Evolutionary conservation across 1,140 invertebrate species (phyloP).

Genomic region (Eurosta solidaginis): DNA sequence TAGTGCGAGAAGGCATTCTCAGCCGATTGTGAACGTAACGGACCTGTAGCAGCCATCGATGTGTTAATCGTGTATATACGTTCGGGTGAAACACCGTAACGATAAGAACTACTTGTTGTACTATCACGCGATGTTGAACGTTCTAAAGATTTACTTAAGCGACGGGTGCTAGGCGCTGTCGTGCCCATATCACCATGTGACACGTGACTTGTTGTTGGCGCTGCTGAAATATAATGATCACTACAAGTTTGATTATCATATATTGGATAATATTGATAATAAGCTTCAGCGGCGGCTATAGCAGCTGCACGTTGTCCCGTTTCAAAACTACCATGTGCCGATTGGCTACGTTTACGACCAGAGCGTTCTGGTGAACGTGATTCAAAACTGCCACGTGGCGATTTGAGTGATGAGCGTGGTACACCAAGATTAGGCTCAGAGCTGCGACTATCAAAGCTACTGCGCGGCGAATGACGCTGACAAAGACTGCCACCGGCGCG

Average conservation of each 20-base stretch:
- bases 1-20: conserved; percentile 53
- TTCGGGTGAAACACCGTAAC: conserved; percentile 56
- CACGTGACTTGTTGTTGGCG: conserved; percentile 39
- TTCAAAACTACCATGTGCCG: conserved; percentile 56
- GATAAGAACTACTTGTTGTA: conserved; percentile 51
- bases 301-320: conserved; percentile 38
- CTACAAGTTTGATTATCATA: conserved; percentile 58
- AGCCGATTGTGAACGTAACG: conserved; percentile 55
- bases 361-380: conserved; percentile 38
- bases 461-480: conserved; percentile 51
- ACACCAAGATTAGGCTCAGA: conserved; percentile 55
- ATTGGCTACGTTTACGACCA: conserved; percentile 51
- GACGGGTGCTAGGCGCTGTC: conserved; percentile 38
- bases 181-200: conserved; percentile 30
- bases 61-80: conserved; percentile 43
- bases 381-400: conserved; percentile 38
- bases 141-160: conserved; percentile 54
- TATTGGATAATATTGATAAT: conserved; percentile 58
- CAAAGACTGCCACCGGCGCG: conserved; percentile 42
- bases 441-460: conserved; percentile 55
- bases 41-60: conserved; percentile 42
- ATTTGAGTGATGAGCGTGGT: conserved; percentile 37
- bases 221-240: conserved; percentile 56
- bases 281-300: conserved; percentile 42
- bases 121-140: conserved; percentile 54